Evolutionary conservation across 2,888 invertebrate species (phyloP).

Genomic region (Anorthoa munda): DNA sequence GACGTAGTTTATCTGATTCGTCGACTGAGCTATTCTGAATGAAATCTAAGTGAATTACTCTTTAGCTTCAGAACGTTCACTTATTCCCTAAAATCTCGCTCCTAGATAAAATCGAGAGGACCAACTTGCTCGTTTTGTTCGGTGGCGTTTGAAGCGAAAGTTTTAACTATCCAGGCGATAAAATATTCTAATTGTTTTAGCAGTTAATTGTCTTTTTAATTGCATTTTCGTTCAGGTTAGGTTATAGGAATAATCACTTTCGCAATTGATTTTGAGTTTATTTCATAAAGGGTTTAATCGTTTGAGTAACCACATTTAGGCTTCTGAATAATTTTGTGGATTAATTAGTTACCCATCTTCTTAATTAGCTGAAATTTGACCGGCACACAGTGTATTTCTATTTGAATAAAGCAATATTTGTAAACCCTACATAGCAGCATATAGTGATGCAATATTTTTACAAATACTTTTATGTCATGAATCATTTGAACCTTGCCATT

Average conservation of each 20-base stretch:
- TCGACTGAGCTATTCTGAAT: constrained; percentile 48
- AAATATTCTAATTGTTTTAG: constrained; percentile 37
- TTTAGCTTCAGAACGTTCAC: constrained; percentile 47
- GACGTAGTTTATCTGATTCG: constrained; percentile 48
- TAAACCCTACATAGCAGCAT: no score
- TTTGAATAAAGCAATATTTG: no score
- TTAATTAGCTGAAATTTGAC: no score
- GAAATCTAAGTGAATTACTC: constrained; percentile 52
- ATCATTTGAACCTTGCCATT: constrained; percentile 75
- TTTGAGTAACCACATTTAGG: background rate
- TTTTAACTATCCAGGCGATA: constrained; percentile 52
- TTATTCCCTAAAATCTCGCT: constrained; percentile 37
- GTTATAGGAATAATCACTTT: constrained; percentile 4
- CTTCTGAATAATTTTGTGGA: background rate
- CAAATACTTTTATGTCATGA: no score
- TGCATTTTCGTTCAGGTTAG: constrained; percentile 3
- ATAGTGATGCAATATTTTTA: no score
- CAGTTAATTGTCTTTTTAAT: constrained; percentile 15
- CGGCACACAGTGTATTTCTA: no score
- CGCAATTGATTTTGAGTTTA: background rate
- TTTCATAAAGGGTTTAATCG: constrained; percentile 5
- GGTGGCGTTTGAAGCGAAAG: constrained; percentile 23
- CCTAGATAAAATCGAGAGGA: constrained; percentile 28
- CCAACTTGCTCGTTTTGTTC: constrained; percentile 37
- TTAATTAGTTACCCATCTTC: no score